A percentile compares a stretch with the other conserved stretches of the same genome.
Conservation (phyloP, 2,113 vertebrate species). For the Varanus salvator region DNA sequence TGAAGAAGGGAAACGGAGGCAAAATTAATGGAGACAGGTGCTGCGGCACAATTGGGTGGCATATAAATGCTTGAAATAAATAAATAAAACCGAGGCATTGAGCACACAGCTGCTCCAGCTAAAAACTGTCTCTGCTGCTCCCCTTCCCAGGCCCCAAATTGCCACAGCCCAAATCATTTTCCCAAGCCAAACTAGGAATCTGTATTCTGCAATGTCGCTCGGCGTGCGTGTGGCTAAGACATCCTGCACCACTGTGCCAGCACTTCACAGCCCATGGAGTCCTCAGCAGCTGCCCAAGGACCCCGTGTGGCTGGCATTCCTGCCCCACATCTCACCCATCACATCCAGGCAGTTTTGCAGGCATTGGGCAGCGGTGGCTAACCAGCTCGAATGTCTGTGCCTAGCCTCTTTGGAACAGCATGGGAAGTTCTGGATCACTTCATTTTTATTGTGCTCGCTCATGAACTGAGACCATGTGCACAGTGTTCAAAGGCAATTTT, state of each 20-base stretch:
- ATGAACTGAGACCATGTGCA: neutral
- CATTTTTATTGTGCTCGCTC: slow-evolving; percentile 2
- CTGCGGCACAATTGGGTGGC: too few species aligned
- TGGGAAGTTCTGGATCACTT: neutral
- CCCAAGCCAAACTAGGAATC: neutral
- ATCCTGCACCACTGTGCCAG: too few species aligned
- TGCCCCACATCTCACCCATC: neutral
- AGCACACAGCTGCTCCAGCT: too few species aligned
- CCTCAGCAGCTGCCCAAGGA: too few species aligned
- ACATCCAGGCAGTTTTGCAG: neutral
- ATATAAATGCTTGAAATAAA: too few species aligned
- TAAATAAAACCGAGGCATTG: too few species aligned
- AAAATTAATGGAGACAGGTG: too few species aligned
- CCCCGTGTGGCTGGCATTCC: neutral
- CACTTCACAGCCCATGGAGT: too few species aligned
- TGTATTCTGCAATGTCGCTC: neutral
- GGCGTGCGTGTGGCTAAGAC: too few species aligned
- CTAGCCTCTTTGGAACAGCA: neutral
- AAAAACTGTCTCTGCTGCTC: too few species aligned
- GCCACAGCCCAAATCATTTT: neutral
- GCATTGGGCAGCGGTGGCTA: neutral
- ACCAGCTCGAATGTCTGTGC: neutral
- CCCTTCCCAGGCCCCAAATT: too few species aligned
- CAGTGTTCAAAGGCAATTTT: slow-evolving; percentile 8
- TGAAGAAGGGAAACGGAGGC: too few species aligned